These are phyloP conservation scores for Parnassius orleans DNA, from an alignment of 2,888 invertebrate genomes.

Conservation along the genomic window DNA sequence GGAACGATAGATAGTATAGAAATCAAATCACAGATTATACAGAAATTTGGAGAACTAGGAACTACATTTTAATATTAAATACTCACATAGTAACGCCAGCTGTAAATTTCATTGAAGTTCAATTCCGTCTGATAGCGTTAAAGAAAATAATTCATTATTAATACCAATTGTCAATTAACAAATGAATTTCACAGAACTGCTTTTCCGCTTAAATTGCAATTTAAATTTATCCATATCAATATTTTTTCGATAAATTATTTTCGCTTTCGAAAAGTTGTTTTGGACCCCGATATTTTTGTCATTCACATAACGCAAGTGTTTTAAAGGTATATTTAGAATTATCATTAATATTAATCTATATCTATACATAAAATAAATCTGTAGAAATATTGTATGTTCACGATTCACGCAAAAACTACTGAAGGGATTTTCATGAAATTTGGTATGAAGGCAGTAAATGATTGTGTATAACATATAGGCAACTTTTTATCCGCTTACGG, in stretches of 20 bases:
- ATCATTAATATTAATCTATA: too few species aligned
- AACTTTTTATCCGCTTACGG: too few species aligned
- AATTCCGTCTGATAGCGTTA: slow-evolving; percentile 72
- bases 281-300: too few species aligned
- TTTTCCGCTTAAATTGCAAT: not conserved
- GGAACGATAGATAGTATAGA: not conserved
- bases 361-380: too few species aligned
- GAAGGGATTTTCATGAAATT: too few species aligned
- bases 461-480: too few species aligned
- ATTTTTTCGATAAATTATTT: not conserved
- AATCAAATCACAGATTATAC: slow-evolving; percentile 23
- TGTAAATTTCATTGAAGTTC: slow-evolving; percentile 75
- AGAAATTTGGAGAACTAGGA: slow-evolving; percentile 17
- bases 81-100: slow-evolving; percentile 75
- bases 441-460: too few species aligned
- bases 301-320: too few species aligned
- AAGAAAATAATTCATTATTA: slow-evolving; percentile 46
- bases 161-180: slow-evolving; percentile 18
- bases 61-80: slow-evolving; percentile 35
- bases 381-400: too few species aligned
- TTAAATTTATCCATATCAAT: not conserved
- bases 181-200: not conserved
- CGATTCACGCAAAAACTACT: too few species aligned
- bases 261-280: too few species aligned
- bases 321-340: too few species aligned